Base-by-base conservation (phyloP, 1,140 invertebrate genomes). In the Schlechtendalia chinensis region DNA sequence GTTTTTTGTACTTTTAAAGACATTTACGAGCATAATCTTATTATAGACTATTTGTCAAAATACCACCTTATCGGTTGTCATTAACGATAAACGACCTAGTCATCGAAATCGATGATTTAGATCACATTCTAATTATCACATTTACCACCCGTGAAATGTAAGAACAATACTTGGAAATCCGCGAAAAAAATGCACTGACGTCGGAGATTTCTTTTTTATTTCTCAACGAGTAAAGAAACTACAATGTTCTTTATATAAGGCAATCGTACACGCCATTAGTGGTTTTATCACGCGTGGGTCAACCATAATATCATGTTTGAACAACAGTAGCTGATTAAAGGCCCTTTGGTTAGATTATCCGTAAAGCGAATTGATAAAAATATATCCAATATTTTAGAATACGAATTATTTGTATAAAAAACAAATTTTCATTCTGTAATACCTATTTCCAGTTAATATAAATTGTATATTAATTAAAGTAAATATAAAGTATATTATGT, bases 41-140 rank as follows among this genome's bases (percentile, higher is more conserved):
- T 50, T 50, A 6, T 17, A 32, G 1, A 11, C 63, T 69, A 50
- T 69, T 14, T 3, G 8, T 50, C 8, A 16, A 50, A 67, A 69
- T 17, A 27, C 22, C 6, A 39, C 32, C 3, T 69, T 50, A 69
- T 69, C 45, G 67, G 12, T 14, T 69, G 6, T 24, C 67, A 50
- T 69, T 50, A 69, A 12, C 2, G 0, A 5, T 22, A 17, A 69
- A 69, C 16, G 67, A 69, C 45, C 22, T 50, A 50, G 45, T 69
- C 67, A 22, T 69, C 39, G 50, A 69, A 50, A 24, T 69, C 45
- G 45, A 69, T 47, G 67, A 69, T 69, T 69, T 14, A 24, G n/a
- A 69, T 50, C 45, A 27, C 67, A 69, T 14, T 6, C 16, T 50
- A 47, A n/a, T 67, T n/a, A 67, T 32, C 32, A 67, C 65, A 67